phyloP scores from a whole-genome alignment of 1,140 invertebrate species.

The Ctenoplectra terminalis region DNA sequence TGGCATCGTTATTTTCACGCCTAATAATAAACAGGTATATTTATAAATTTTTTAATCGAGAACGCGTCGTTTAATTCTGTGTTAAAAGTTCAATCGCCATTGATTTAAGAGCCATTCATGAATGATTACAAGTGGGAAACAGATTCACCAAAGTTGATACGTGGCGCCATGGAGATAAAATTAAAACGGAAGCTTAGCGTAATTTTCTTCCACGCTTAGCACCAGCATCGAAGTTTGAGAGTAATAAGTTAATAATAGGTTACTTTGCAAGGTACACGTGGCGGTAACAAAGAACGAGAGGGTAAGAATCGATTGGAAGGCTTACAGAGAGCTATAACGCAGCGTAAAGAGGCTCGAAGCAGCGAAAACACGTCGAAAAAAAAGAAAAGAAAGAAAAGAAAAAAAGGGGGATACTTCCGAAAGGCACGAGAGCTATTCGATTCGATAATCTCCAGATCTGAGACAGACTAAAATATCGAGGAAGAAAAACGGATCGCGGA shows the following conservation, averaged over 20 bases:
- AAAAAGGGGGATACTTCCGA: no score
- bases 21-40: neutral
- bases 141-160: neutral
- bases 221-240: neutral
- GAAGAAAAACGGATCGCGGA: neutral
- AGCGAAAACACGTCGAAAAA: neutral
- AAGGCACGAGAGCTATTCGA: neutral
- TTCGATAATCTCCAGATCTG: slow-evolving; percentile 1
- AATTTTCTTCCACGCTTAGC: neutral
- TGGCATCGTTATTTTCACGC: no score
- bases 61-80: neutral
- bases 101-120: neutral
- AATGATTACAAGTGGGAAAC: neutral
- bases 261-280: slow-evolving; percentile 35
- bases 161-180: neutral
- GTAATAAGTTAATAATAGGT: slow-evolving; percentile 44
- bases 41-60: neutral
- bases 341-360: neutral
- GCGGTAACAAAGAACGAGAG: slow-evolving; percentile 33
- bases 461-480: neutral
- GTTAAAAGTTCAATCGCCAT: slow-evolving; percentile 2
- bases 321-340: neutral
- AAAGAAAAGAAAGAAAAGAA: no score
- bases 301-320: slow-evolving; percentile 21
- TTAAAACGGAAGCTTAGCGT: neutral